A percentile compares a stretch with the other conserved stretches of the same genome.
phyloP scores from a whole-genome alignment of 2,113 vertebrate species.

The Microtus richardsoni region DNA sequence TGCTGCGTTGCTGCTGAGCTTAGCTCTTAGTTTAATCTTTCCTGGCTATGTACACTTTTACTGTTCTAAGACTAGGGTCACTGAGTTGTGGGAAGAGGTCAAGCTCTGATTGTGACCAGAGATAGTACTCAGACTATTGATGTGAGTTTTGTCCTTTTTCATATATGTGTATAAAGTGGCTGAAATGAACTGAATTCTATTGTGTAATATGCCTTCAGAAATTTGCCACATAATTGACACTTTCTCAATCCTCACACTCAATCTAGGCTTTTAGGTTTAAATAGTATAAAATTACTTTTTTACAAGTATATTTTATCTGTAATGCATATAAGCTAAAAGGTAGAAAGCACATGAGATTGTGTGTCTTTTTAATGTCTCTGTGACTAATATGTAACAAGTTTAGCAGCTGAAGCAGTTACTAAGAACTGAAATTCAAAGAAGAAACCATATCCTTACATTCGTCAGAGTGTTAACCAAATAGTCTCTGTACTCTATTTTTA shows the following conservation, averaged over 20 bases:
- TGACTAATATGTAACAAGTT: background rate
- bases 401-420: background rate
- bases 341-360: background rate
- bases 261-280: slow-evolving; percentile 8
- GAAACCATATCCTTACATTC: background rate
- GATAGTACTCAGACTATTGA: background rate
- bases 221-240: background rate
- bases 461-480: background rate
- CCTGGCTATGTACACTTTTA: background rate
- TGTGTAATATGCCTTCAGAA: background rate
- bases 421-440: background rate
- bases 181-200: background rate
- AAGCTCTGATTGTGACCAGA: background rate
- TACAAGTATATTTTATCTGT: background rate
- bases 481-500: background rate
- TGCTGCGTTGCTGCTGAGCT: background rate
- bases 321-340: background rate
- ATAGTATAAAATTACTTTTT: background rate
- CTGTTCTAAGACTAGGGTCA: background rate
- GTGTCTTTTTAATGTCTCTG: background rate
- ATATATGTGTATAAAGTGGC: background rate
- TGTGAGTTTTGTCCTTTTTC: background rate
- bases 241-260: background rate
- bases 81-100: background rate
- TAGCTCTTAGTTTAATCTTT: background rate